These are phyloP conservation scores for Diadophis punctatus DNA, from an alignment of 2,113 vertebrate genomes.

Conservation along the genomic window DNA sequence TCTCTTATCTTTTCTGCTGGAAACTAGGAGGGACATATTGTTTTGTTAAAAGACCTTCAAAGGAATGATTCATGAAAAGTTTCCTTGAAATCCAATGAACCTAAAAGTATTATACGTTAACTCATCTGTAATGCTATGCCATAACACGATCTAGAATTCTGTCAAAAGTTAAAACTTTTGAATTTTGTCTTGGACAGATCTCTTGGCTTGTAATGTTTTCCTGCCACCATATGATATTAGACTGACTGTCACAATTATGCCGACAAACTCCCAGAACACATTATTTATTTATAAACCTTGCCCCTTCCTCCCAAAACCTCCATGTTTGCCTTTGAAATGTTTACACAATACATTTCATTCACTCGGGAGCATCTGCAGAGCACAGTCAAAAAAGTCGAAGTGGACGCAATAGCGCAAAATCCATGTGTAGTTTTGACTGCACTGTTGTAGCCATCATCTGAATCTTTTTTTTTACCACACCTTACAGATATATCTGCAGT, in stretches of 20 bases:
- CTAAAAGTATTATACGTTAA: too few relatives aligned
- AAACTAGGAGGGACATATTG: neutral
- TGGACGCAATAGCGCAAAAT: neutral
- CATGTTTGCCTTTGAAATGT: neutral
- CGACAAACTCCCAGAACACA: neutral
- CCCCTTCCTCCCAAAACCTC: neutral
- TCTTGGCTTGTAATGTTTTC: neutral
- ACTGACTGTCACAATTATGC: neutral
- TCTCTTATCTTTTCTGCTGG: neutral
- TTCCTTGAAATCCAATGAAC: too few relatives aligned
- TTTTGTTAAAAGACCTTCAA: too few relatives aligned
- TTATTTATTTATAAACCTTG: neutral
- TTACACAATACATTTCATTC: neutral
- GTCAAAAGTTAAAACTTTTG: neutral
- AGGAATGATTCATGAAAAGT: too few relatives aligned
- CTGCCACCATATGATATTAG: neutral
- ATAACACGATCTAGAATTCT: neutral
- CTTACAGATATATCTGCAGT: neutral
- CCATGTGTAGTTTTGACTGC: neutral
- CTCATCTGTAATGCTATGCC: too few relatives aligned
- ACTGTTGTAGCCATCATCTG: neutral
- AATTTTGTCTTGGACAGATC: neutral
- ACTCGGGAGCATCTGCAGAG: neutral
- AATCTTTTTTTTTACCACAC: neutral
- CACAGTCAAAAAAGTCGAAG: neutral